Evolutionary conservation across 2,888 invertebrate species (phyloP).

Genomic region (Arge pagana): DNA sequence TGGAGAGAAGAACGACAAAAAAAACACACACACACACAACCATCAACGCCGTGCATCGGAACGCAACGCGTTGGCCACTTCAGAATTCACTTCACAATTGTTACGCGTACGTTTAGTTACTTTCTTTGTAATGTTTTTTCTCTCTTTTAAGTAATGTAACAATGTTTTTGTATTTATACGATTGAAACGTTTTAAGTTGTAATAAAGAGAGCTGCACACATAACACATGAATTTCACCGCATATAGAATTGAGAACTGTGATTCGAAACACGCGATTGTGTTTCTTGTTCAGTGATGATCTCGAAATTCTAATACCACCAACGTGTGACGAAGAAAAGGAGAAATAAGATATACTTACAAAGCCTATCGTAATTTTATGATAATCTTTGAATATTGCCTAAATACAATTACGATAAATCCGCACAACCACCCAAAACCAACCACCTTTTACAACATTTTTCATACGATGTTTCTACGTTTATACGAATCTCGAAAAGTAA

Average conservation of each 20-base stretch:
- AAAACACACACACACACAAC: constrained; percentile 15
- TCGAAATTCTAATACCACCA: constrained; percentile 49
- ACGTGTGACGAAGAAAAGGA: constrained; percentile 32
- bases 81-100: constrained; percentile 34
- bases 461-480: constrained; percentile 57
- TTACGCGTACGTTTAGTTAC: constrained; percentile 31
- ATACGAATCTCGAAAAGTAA: constrained; percentile 52
- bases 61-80: constrained; percentile 9
- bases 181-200: constrained; percentile 41
- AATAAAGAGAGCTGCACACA: constrained; percentile 42
- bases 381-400: constrained; percentile 53
- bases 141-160: constrained; percentile 28
- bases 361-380: constrained; percentile 47
- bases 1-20: constrained; percentile 17
- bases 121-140: constrained; percentile 43
- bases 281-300: constrained; percentile 49
- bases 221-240: too few relatives aligned
- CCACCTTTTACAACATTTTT: constrained; percentile 53
- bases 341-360: constrained; percentile 27
- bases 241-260: too few relatives aligned
- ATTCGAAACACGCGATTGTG: constrained; percentile 51
- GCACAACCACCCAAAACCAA: constrained; percentile 40
- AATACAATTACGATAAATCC: constrained; percentile 44
- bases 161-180: constrained; percentile 40
- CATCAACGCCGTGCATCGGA: not conserved